These are phyloP conservation scores for Morus bassanus DNA, from an alignment of 2,797 vertebrate species.

Conservation along the genomic window DNA sequence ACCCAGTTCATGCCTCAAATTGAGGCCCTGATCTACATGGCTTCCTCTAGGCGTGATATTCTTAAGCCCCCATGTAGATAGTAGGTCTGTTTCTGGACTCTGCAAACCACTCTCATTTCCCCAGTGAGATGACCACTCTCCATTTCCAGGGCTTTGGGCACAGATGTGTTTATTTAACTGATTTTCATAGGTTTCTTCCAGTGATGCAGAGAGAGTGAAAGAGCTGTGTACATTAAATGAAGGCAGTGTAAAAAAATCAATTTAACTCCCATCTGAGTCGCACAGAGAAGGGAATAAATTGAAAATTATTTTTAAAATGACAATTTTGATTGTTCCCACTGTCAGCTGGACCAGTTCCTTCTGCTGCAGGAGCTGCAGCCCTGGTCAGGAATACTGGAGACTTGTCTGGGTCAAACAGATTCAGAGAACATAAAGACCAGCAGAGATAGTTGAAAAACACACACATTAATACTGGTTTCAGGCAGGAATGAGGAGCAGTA, in stretches of 20 bases:
- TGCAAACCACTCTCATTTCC: neutral
- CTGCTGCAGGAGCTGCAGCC: neutral
- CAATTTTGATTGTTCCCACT: neutral
- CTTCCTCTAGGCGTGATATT: neutral
- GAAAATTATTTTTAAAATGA: conserved; percentile 37
- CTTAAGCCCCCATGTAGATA: neutral
- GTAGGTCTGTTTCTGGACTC: neutral
- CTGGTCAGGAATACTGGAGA: neutral
- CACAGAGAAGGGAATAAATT: conserved; percentile 16
- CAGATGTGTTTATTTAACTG: conserved; percentile 30
- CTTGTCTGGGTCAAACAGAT: neutral
- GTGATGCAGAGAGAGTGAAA: neutral
- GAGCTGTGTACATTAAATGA: neutral
- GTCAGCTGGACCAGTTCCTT: conserved; percentile 21
- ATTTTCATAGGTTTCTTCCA: conserved; percentile 7
- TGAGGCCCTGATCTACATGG: neutral
- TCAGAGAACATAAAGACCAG: neutral
- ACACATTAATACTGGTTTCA: neutral
- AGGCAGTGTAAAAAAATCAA: conserved; percentile 42
- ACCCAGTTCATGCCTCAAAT: neutral
- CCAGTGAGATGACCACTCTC: fast-evolving
- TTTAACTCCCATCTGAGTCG: conserved; percentile 41
- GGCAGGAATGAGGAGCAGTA: neutral
- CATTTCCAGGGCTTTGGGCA: neutral
- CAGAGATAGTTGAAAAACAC: neutral